Evolutionary conservation across 2,797 vertebrate species (phyloP).

Genomic region (Arctocebus calabarensis): DNA sequence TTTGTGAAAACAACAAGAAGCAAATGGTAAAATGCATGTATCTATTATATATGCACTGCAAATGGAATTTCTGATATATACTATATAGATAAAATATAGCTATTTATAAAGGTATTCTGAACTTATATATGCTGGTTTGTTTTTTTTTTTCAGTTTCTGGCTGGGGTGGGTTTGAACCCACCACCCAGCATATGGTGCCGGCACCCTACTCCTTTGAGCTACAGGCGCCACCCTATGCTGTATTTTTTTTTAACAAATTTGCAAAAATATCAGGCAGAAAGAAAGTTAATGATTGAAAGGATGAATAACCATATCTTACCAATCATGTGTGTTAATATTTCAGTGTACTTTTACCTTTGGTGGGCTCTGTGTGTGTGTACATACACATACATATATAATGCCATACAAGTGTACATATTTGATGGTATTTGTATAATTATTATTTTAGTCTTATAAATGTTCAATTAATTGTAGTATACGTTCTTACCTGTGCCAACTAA

Average conservation of each 20-base stretch:
- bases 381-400: background rate
- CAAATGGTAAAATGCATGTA: background rate
- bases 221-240: no score
- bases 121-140: background rate
- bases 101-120: background rate
- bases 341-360: background rate
- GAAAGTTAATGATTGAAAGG: background rate
- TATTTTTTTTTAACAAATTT: background rate
- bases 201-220: no score
- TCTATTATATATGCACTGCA: background rate
- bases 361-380: background rate
- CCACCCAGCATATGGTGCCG: no score
- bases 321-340: background rate
- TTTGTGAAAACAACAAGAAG: constrained; percentile 41
- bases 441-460: background rate
- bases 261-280: background rate
- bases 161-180: no score
- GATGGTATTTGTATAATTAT: background rate
- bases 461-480: background rate
- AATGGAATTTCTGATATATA: background rate
- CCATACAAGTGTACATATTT: background rate
- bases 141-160: no score
- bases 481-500: background rate
- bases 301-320: background rate
- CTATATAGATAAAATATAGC: background rate